phyloP scores from a whole-genome alignment of 1,140 invertebrate species.

The Heliconius nattereri region DNA sequence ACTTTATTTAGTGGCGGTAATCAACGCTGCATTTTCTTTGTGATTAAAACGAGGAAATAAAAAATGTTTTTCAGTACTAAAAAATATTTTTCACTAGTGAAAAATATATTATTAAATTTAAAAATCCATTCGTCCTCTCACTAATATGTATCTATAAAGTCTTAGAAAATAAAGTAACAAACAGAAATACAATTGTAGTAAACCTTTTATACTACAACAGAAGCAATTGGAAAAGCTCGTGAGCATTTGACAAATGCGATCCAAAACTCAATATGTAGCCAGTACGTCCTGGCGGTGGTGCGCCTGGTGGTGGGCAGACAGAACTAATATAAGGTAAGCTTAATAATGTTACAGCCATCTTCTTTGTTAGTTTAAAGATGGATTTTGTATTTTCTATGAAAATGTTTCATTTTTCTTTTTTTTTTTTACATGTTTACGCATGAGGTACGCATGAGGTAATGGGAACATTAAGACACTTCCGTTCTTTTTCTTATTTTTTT shows the following conservation, averaged over 20 bases:
- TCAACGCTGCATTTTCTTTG: no score
- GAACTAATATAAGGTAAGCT: slow-evolving; percentile 1
- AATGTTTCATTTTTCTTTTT: background rate
- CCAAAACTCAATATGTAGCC: slow-evolving; percentile 36
- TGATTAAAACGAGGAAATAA: background rate
- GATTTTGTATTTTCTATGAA: background rate
- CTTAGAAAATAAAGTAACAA: slow-evolving; percentile 11
- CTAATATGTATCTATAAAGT: slow-evolving; percentile 1
- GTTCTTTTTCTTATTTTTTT: no score
- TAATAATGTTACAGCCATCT: background rate
- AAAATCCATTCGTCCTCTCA: background rate
- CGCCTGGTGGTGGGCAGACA: background rate
- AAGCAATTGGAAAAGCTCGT: slow-evolving; percentile 32
- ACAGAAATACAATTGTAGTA: slow-evolving; percentile 11
- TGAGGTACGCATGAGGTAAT: no score
- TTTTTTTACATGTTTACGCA: background rate
- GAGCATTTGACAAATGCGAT: slow-evolving; percentile 40
- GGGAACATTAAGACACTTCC: no score
- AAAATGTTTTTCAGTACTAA: no score
- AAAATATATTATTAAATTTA: background rate
- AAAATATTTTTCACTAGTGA: no score
- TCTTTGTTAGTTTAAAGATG: background rate
- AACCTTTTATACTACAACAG: slow-evolving; percentile 24
- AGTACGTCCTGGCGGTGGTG: background rate
- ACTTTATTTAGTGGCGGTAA: no score